Evolutionary conservation across 2,797 vertebrate species (phyloP).

Genomic region (Sebastolobus alascanus): DNA sequence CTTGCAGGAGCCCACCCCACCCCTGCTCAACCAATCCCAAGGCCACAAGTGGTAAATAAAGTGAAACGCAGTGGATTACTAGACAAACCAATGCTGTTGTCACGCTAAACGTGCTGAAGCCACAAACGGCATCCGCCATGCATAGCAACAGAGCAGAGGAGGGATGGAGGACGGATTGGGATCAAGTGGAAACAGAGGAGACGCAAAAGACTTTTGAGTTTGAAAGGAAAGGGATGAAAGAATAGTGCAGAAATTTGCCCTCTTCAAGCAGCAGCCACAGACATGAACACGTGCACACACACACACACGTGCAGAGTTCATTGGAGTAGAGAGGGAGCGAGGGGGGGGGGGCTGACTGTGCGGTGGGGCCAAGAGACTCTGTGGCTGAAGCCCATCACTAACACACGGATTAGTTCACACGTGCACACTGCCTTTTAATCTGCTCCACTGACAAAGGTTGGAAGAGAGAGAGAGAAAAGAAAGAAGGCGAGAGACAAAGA

Average conservation of each 20-base stretch:
- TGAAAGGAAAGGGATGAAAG: slow-evolving; percentile 39
- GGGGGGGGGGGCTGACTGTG: slow-evolving; percentile 54
- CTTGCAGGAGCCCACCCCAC: background rate
- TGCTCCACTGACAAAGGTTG: slow-evolving; percentile 73
- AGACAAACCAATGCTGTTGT: slow-evolving; percentile 27
- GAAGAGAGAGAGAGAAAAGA: slow-evolving; percentile 37
- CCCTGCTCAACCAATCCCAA: slow-evolving; percentile 24
- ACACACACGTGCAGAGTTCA: slow-evolving; percentile 41
- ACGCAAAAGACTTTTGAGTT: background rate
- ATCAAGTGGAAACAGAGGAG: slow-evolving; percentile 14
- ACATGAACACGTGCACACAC: slow-evolving; percentile 45
- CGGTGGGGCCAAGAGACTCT: slow-evolving; percentile 62
- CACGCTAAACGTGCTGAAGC: slow-evolving; percentile 34
- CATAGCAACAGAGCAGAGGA: slow-evolving; percentile 38
- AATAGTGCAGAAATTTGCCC: slow-evolving; percentile 36
- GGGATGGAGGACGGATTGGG: slow-evolving; percentile 12
- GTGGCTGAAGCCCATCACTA: slow-evolving; percentile 76
- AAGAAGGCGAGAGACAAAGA: slow-evolving; percentile 39
- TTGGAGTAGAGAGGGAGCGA: slow-evolving; percentile 24
- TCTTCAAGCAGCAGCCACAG: slow-evolving; percentile 35
- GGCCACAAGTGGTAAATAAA: slow-evolving; percentile 52
- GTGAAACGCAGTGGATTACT: slow-evolving; percentile 37
- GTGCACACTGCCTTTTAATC: slow-evolving; percentile 84
- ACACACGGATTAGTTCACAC: slow-evolving; percentile 86
- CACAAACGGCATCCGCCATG: slow-evolving; percentile 16